Evolutionary conservation across 2,797 vertebrate genomes (phyloP), one percentile per base, ranked within the genome.

Genomic region (Syngnathus rostellatus): DNA sequence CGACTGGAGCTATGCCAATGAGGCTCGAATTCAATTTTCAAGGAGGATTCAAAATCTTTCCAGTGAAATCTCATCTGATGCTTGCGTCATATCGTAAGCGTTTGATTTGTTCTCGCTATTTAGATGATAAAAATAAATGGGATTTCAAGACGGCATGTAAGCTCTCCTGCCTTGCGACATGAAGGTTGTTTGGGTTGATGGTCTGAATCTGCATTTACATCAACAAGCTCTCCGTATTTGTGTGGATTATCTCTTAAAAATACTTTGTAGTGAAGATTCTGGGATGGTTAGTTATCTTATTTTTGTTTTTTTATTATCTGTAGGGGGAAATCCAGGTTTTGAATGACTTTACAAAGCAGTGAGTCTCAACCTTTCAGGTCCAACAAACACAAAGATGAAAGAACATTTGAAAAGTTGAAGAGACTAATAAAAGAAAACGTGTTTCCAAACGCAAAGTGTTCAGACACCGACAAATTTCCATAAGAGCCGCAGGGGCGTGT

Each of bases 81-180:
- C 65, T 82, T 82, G 69, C 77, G 63, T 77, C 76, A 77, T 66
- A 43, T 54, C 64, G 66, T 62, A 67, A 70, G 31, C 64, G 55
- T 78, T 70, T 41, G 43, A 43, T 54, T 64, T 37, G 8, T 73
- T 66, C 50, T 63, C n/a, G 50, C 39, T 45, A 57, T 31, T 37
- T 25, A 62, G 40, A 43, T 61, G n/a, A 14, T 43, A n/a, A 17
- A 60, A 60, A 60, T 60, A 60, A 21, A 59, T 40, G n/a, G 40
- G 37, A 59, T 59, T 59, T 59, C 12, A 57, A 57, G 54, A 57
- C 23, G 25, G 17, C 58, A 11, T 5, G 19, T n/a, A n/a, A 7
- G 17, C 31, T 38, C 8, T n/a, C 17, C 38, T 40, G 38, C 38
- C 9, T 60, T 7, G 23, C 17, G 10, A 7, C 40, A 23, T 3